Conservation (phyloP, 2,797 vertebrate species). For the Pagetopsis macropterus region DNA sequence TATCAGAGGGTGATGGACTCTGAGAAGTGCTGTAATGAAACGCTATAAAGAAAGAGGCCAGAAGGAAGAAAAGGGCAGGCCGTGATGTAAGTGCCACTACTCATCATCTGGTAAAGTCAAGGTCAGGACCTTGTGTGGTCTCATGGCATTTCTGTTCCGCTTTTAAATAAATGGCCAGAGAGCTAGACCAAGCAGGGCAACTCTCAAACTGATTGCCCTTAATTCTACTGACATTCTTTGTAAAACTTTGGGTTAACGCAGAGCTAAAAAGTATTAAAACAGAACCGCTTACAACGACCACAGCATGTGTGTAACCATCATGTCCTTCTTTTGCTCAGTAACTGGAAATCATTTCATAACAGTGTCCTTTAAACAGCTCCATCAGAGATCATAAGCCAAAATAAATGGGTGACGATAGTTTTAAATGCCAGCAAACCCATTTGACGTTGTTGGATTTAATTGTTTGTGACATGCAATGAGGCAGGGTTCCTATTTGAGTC, state of each 20-base stretch:
- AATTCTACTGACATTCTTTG: conserved; percentile 40
- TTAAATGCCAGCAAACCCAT: conserved; percentile 41
- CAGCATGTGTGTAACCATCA: background rate
- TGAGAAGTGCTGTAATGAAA: conserved; percentile 69
- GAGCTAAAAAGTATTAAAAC: conserved; percentile 22
- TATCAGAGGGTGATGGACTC: conserved; percentile 66
- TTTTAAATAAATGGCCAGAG: conserved; percentile 53
- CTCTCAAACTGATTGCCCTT: conserved; percentile 31
- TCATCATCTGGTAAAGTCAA: conserved; percentile 65
- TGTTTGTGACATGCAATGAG: conserved; percentile 55
- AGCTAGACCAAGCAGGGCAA: conserved; percentile 17
- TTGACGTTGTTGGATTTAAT: conserved; percentile 39
- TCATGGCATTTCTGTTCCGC: conserved; percentile 58
- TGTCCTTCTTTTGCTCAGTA: background rate
- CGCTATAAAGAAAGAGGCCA: conserved; percentile 16
- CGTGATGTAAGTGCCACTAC: conserved; percentile 57
- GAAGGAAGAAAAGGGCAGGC: conserved; percentile 55
- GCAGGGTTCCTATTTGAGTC: conserved; percentile 47
- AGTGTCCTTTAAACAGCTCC: conserved; percentile 27
- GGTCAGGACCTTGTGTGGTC: conserved; percentile 57
- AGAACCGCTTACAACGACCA: conserved; percentile 2
- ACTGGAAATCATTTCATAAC: conserved; percentile 18
- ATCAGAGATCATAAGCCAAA: conserved; percentile 19
- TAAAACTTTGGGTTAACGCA: conserved; percentile 22
- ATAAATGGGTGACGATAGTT: conserved; percentile 21